These are phyloP conservation scores for Xestobium rufovillosum DNA, from an alignment of 2,888 invertebrate species.

Conservation along the genomic window DNA sequence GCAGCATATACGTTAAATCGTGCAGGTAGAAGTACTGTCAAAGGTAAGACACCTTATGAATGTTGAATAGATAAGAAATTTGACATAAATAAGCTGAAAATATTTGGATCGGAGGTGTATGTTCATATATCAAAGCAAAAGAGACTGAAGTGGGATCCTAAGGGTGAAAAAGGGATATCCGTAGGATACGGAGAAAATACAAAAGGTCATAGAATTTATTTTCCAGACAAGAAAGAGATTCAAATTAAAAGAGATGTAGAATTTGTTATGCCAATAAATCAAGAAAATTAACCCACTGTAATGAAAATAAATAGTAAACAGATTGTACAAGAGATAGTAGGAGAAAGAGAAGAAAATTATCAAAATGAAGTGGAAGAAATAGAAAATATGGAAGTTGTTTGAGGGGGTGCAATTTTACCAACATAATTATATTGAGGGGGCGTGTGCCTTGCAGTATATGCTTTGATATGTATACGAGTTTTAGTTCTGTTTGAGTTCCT, in stretches of 20 bases:
- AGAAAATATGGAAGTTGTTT: too few relatives aligned
- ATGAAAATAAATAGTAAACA: slow-evolving; percentile 3
- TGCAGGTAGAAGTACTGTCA: slow-evolving; percentile 17
- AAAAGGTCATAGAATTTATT: slow-evolving; percentile 21
- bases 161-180: slow-evolving; percentile 30
- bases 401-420: too few relatives aligned
- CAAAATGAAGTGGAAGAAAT: slow-evolving; percentile 7
- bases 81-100: slow-evolving; percentile 29
- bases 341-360: slow-evolving; percentile 4
- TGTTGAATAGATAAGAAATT: slow-evolving; percentile 33
- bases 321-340: not conserved
- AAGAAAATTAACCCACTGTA: too few relatives aligned
- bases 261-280: slow-evolving; percentile 6
- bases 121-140: slow-evolving; percentile 34
- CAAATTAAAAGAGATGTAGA: slow-evolving; percentile 18
- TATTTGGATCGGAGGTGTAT: slow-evolving; percentile 36
- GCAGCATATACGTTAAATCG: slow-evolving; percentile 22
- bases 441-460: too few relatives aligned
- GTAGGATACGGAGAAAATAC: slow-evolving; percentile 33
- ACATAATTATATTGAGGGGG: too few relatives aligned
- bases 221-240: slow-evolving; percentile 17
- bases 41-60: slow-evolving; percentile 32
- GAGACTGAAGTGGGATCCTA: slow-evolving; percentile 31
- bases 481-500: too few relatives aligned
- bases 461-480: too few relatives aligned